Evolutionary conservation across 2,113 vertebrate species (phyloP), one percentile per base, ranked within the genome.

Genomic region (Ellobius talpinus): DNA sequence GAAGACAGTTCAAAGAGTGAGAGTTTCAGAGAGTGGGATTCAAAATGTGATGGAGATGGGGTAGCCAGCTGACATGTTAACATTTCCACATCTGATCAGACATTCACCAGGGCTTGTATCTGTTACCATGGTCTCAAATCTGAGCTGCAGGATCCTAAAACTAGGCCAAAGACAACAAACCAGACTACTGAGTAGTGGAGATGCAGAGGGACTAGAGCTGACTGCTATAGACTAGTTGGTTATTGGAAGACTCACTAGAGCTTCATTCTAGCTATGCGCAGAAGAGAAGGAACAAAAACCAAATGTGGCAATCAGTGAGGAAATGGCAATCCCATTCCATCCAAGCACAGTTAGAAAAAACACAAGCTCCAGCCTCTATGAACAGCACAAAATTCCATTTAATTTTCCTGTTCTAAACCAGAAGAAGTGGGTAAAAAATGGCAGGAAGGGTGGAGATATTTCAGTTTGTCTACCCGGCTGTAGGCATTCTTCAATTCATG

Each of bases 371-470:
- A 79, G 21, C 26, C 58, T n/a, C 82, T 85, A 23, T 4, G 26
- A 66, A 52, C 11, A 79, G 65, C 9, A 86, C 47, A 81, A 85
- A 93, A 91, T 84, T 87, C n/a, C 74, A 72, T 68, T 87, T 85
- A 85, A 87, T 88, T 90, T 88, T 92, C 63, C 36, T 90, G 89
- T 58, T 86, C 24, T 73, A 90, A 74, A 45, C 50, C 78, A 85
- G 76, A 89, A 73, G 26, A 76, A 45, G 33, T 76, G 33, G 89
- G 13, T n/a, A 89, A 96, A 73, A 72, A 94, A 92, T 26, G 93
- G 70, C 90, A 94, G 73, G 63, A 96, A 33, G 55, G 36, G 36
- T 92, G 78, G 14, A 90, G 70, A 90, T 96, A 93, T 96, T 95
- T 96, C 72, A 63, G 73, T 94, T 97, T 91, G 66, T 93, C 42